Base-by-base conservation (phyloP, 1,140 invertebrate genomes). In the Pogonognathellus flavescens region DNA sequence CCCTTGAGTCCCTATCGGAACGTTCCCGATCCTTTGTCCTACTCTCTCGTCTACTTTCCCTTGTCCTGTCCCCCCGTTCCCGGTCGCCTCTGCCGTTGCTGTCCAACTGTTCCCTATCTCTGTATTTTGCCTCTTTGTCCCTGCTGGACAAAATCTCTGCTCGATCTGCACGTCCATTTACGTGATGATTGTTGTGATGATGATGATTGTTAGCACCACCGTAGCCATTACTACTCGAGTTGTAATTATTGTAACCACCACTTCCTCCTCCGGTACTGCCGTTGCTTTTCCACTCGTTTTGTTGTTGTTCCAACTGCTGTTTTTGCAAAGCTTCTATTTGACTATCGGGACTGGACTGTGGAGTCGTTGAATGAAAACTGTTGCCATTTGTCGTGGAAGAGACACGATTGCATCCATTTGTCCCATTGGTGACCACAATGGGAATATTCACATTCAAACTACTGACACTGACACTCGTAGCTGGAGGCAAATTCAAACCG, bases 321-420 rank as follows among this genome's bases (percentile, higher is more conserved):
- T 81, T 70, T 14, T 86, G 82, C 83, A 81, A 16, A 25, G 81
- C 16, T 49, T 87, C 86, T 16, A 87, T 88, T 25, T 88, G 84
- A 86, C 89, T 89, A 55, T 90, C 89, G 11, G 89, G 89, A 88
- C 89, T 89, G 10, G 89, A 89, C 52, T 88, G 87, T 31, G 89
- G 90, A 14, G 89, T 89, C 16, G 89, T 89, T 41, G 31, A 41
- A 41, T 87, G 86, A 16, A 87, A 88, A 13, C 88, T 84, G 62
- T 76, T 86, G n/a, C 82, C 76, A 59, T 84, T 86, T 22, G 84
- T 87, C 5, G 80, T 86, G 59, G 87, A 85, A 52, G 80, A 52
- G 10, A 84, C 85, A 25, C 85, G 82, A 57, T 84, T 84, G 70
- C 86, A 87, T 4, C 70, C 70, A 31, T 50, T 50, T 0, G 41